These are phyloP conservation scores for Volucella bombylans DNA, from an alignment of 2,888 invertebrate genomes.

Conservation along the genomic window DNA sequence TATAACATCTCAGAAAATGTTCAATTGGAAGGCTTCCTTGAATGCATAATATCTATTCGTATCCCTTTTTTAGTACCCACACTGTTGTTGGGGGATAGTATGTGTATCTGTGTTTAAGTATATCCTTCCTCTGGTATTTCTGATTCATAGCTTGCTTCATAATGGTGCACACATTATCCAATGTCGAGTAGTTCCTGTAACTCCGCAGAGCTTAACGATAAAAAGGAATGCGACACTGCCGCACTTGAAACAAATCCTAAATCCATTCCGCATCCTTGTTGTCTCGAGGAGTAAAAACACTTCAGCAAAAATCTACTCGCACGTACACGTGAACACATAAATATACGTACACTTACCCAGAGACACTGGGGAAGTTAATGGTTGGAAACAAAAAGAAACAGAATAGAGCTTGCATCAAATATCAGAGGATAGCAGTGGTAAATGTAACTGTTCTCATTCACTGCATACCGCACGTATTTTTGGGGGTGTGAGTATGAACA, in stretches of 20 bases:
- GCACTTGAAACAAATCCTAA: slow-evolving; percentile 70
- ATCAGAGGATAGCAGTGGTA: slow-evolving; percentile 41
- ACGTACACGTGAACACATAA: too few relatives aligned
- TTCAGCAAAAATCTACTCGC: slow-evolving; percentile 14
- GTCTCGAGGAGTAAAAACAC: slow-evolving; percentile 59
- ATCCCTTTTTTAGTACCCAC: slow-evolving; percentile 25
- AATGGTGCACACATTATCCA: slow-evolving; percentile 54
- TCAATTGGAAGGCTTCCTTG: slow-evolving; percentile 18
- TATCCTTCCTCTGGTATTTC: slow-evolving; percentile 6
- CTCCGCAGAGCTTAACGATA: slow-evolving; percentile 57
- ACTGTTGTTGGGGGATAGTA: slow-evolving; percentile 7
- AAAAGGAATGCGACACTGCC: slow-evolving; percentile 69
- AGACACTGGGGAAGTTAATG: background rate
- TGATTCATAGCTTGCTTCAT: slow-evolving; percentile 48
- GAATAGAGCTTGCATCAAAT: slow-evolving; percentile 61
- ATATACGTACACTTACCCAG: slow-evolving; percentile 7
- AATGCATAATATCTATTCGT: slow-evolving; percentile 51
- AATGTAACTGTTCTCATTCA: slow-evolving; percentile 35
- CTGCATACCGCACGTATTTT: slow-evolving; percentile 28
- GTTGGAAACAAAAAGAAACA: background rate
- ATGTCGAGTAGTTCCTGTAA: slow-evolving; percentile 45
- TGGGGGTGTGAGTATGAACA: slow-evolving; percentile 40
- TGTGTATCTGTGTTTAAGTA: background rate
- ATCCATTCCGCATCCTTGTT: slow-evolving; percentile 63
- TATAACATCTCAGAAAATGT: background rate